Evolutionary conservation across 2,113 vertebrate genomes (phyloP), one percentile per base, ranked within the genome.

Genomic region (Melanerpes formicivorus): DNA sequence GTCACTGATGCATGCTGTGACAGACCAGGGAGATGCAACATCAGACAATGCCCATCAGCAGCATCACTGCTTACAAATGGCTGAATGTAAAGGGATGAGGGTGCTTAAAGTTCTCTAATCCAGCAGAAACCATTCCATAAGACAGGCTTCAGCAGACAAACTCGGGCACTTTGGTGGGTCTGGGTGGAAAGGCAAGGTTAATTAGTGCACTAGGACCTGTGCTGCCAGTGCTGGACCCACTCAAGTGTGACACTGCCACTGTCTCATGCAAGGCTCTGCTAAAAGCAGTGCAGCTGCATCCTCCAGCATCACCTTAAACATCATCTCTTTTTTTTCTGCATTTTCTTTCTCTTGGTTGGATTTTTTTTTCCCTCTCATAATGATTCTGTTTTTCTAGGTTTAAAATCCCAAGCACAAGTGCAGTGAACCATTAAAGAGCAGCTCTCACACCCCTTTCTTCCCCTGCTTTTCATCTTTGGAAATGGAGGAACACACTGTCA

Each of bases 121-220:
- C 67, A 87, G 58, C 71, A 93, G 71, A 84, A 93, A 80, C 27
- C 10, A 5, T 32, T 73, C 71, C 6, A 0, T 50, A 15, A 76
- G 16, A 70, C 11, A 50, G 50, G n/a, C 7, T 17, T 55, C 55
- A 79, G 34, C 1, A 11, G 62, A 46, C 73, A 69, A 80, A 10
- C 16, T 7, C 0, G 0, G 71, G 16, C 7, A 30, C 0, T 0
- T 23, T 22, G 81, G 50, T 59, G 82, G 59, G n/a, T 73, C 26
- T 58, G 40, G 25, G 42, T 46, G 59, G 71, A 63, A 76, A 40
- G 29, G 44, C n/a, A 59, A 48, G 62, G 50, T 10, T 56, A 55
- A 34, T 9, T 66, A 82, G 58, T 1, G 1, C 0, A 1, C 50
- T 3, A 69, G 44, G 54, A 67, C 44, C 29, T 32, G 54, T 32